Percentiles rank a stretch among this genome's conserved stretches.
Evolutionary conservation across 2,888 invertebrate genomes (phyloP).

Genomic region (Acleris holmiana): DNA sequence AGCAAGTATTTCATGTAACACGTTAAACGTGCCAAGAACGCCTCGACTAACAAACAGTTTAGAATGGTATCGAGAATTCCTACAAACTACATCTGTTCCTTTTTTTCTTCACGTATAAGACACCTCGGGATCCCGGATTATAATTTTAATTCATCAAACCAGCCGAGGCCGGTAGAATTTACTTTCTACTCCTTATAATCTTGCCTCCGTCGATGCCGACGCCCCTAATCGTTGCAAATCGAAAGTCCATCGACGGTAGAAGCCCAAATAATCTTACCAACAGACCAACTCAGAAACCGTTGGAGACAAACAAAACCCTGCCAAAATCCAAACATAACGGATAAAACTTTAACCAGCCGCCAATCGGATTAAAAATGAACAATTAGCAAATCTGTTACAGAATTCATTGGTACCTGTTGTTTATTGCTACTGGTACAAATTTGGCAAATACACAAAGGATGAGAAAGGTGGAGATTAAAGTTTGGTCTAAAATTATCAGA

Average conservation of each 20-base stretch:
- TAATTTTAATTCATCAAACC: too few relatives aligned
- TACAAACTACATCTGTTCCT: too few relatives aligned
- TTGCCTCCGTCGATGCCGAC: background rate
- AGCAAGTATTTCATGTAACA: too few relatives aligned
- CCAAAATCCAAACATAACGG: slow-evolving; percentile 19
- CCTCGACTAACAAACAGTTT: too few relatives aligned
- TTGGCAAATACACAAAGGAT: slow-evolving; percentile 23
- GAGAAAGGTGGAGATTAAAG: slow-evolving; percentile 13
- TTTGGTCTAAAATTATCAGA: slow-evolving; percentile 20
- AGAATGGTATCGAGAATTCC: too few relatives aligned
- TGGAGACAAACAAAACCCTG: slow-evolving; percentile 11
- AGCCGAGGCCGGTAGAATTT: too few relatives aligned
- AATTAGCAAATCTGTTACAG: slow-evolving; percentile 21
- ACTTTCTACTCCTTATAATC: background rate
- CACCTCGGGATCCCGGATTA: too few relatives aligned
- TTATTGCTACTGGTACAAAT: slow-evolving; percentile 34
- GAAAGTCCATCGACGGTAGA: slow-evolving; percentile 15
- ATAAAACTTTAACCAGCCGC: slow-evolving; percentile 19
- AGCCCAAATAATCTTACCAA: slow-evolving; percentile 11
- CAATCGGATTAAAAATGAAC: slow-evolving; percentile 18
- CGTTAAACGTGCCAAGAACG: too few relatives aligned
- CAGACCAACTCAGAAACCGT: slow-evolving; percentile 13
- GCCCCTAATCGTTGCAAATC: background rate
- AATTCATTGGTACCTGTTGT: slow-evolving; percentile 11
- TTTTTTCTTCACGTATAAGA: too few relatives aligned